Percentiles rank a stretch among this genome's conserved stretches.
phyloP scores from a whole-genome alignment of 2,113 vertebrate genomes.

The Eubucco bourcierii region DNA sequence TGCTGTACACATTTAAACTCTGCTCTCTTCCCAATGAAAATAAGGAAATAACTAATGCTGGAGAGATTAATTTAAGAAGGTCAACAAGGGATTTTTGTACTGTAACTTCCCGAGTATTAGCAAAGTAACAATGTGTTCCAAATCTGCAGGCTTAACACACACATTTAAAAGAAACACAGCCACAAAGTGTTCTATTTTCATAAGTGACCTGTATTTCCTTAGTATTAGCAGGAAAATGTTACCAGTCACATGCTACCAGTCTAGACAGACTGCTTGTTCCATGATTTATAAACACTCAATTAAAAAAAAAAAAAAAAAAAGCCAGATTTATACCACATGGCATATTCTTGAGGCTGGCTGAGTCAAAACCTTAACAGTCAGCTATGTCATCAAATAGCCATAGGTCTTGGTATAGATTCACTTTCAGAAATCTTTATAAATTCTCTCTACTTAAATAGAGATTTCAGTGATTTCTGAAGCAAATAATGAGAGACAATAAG shows the following conservation, averaged over 20 bases:
- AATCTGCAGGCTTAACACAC: slow-evolving; percentile 26
- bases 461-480: neutral
- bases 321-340: slow-evolving; percentile 22
- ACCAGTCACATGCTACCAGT: slow-evolving; percentile 36
- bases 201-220: slow-evolving; percentile 30
- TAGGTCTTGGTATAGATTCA: neutral
- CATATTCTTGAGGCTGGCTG: neutral
- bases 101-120: slow-evolving; percentile 34
- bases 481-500: neutral
- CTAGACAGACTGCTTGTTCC: slow-evolving; percentile 61
- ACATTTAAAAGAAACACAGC: slow-evolving; percentile 5
- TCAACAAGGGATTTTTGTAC: slow-evolving; percentile 53
- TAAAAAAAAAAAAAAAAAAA: neutral
- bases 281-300: slow-evolving; percentile 28
- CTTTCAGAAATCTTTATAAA: neutral
- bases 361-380: neutral
- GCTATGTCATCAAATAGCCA: neutral
- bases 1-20: neutral
- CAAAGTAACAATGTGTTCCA: slow-evolving; percentile 15
- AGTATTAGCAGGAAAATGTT: slow-evolving; percentile 32
- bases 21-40: neutral
- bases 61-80: slow-evolving; percentile 58
- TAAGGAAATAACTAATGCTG: slow-evolving; percentile 42
- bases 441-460: neutral
- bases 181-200: slow-evolving; percentile 45